These are phyloP conservation scores for Xenopus borealis DNA, from an alignment of 2,113 vertebrate species.

Conservation along the genomic window DNA sequence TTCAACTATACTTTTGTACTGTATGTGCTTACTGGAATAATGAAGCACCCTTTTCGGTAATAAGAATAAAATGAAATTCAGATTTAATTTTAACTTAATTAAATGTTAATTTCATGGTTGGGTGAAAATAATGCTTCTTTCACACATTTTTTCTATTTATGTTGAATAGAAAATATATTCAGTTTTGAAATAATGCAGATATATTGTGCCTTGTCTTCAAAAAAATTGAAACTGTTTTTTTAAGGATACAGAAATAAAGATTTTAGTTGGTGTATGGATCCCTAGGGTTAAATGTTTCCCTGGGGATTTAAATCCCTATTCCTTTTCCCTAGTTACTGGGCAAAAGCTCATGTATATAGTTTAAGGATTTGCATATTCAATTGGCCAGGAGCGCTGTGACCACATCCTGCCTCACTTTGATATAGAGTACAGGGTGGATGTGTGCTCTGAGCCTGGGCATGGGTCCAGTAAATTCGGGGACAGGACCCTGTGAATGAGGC, in stretches of 20 bases:
- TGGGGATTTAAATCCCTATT: too few species aligned
- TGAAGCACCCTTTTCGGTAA: slow-evolving; percentile 43
- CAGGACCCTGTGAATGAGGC: too few species aligned
- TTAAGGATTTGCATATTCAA: too few species aligned
- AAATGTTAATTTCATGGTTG: slow-evolving; percentile 47
- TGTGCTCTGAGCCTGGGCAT: too few species aligned
- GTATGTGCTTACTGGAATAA: slow-evolving; percentile 38
- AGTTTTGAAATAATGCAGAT: slow-evolving; percentile 16
- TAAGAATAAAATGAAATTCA: slow-evolving; percentile 45
- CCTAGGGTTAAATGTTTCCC: too few species aligned
- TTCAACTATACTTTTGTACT: slow-evolving; percentile 38
- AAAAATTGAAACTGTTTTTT: neutral
- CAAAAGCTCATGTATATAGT: too few species aligned
- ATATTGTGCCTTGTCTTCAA: neutral
- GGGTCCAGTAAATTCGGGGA: too few species aligned
- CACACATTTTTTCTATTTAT: slow-evolving; percentile 21
- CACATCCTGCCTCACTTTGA: too few species aligned
- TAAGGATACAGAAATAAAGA: too few species aligned
- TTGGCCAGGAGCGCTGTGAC: too few species aligned
- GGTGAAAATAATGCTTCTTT: slow-evolving; percentile 43
- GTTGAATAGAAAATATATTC: slow-evolving; percentile 34
- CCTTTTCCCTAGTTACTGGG: too few species aligned
- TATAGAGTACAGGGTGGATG: too few species aligned
- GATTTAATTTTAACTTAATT: slow-evolving; percentile 44
- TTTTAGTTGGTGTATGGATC: neutral